Evolutionary conservation across 35 echinoderm and acorn worm species (phyloP).

Genomic region (Lytechinus pictus): DNA sequence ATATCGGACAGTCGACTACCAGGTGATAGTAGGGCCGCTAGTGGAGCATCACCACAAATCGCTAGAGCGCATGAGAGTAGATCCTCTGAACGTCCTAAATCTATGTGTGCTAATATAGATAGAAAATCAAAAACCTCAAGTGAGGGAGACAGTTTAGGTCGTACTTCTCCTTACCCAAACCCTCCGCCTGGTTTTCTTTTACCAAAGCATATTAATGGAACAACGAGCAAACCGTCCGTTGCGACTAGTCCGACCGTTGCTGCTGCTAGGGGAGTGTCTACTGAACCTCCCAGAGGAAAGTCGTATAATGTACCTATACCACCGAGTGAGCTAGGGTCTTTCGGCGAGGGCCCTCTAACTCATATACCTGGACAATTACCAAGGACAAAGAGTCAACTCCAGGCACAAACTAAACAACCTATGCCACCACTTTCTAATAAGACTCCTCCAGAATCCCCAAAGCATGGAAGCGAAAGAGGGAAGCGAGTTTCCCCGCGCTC

Average conservation of each 20-base stretch:
- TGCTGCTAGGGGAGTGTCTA: background rate
- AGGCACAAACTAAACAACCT: conserved; percentile 25
- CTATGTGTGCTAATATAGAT: conserved; percentile 52
- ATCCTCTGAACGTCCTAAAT: conserved; percentile 24
- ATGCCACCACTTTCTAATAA: conserved; percentile 19
- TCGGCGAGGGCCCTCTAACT: conserved; percentile 65
- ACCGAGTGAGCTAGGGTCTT: conserved; percentile 59
- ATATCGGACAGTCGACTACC: conserved; percentile 29
- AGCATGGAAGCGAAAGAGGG: conserved; percentile 25
- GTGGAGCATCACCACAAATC: background rate
- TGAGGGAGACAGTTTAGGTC: background rate
- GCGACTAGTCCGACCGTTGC: background rate
- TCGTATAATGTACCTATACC: conserved; percentile 77
- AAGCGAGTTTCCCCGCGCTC: conserved; percentile 77
- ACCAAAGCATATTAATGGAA: conserved; percentile 79
- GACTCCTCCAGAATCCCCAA: conserved; percentile 53
- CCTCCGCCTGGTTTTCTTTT: conserved; percentile 83
- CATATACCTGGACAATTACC: conserved; percentile 78
- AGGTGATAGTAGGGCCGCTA: background rate
- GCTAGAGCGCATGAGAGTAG: background rate
- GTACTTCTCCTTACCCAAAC: conserved; percentile 56
- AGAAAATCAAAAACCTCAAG: background rate
- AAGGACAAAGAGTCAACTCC: conserved; percentile 83
- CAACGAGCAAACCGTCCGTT: conserved; percentile 54
- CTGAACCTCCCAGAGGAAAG: conserved; percentile 54